phyloP scores from a whole-genome alignment of 2,888 invertebrate genomes.

The Lepidocyrtoides sp. region DNA sequence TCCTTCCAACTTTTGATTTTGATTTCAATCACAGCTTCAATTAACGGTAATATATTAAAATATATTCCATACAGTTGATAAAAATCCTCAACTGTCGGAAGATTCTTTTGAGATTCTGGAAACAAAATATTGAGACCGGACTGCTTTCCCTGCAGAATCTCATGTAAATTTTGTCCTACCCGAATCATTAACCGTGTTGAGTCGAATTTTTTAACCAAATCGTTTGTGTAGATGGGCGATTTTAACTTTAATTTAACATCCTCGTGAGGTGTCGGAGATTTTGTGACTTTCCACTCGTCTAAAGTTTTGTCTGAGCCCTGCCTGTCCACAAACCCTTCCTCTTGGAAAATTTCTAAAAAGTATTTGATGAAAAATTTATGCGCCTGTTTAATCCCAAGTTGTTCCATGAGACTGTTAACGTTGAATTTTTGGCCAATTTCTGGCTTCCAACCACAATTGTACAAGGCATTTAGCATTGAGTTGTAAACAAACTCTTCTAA shows the following conservation, averaged over 20 bases:
- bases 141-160: constrained; percentile 39
- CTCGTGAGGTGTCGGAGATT: not conserved
- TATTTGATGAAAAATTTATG: no score
- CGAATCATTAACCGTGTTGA: not conserved
- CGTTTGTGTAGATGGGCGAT: not conserved
- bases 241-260: not conserved
- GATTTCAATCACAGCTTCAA: not conserved
- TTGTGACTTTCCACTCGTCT: constrained; percentile 16
- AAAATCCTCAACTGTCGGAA: constrained; percentile 40
- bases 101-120: constrained; percentile 56
- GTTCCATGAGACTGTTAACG: no score
- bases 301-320: no score
- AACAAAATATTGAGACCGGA: constrained; percentile 54
- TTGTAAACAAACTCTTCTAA: not conserved
- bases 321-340: constrained; percentile 23
- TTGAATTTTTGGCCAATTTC: not conserved
- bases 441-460: constrained; percentile 50
- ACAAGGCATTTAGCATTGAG: not conserved
- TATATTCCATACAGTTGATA: not conserved
- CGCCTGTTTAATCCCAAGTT: no score
- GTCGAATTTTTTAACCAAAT: constrained; percentile 8
- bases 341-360: not conserved
- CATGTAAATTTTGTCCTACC: no score
- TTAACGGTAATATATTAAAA: not conserved
- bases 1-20: not conserved